phyloP scores from a whole-genome alignment of 2,797 vertebrate genomes.

The Gymnoscopelus braueri region DNA sequence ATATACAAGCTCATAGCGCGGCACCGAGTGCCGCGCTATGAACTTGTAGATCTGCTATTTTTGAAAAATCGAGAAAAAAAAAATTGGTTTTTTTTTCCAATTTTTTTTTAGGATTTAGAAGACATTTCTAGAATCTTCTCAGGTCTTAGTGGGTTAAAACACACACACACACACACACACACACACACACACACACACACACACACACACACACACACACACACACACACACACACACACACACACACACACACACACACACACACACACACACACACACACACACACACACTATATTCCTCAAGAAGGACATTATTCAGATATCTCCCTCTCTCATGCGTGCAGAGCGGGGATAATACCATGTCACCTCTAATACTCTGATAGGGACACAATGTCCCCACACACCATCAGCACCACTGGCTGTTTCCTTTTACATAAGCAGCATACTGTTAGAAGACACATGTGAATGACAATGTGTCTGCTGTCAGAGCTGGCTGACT shows the following conservation, averaged over 20 bases:
- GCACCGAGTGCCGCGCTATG: no score
- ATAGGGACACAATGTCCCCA: slow-evolving; percentile 67
- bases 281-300: slow-evolving; percentile 41
- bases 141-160: no score
- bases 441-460: slow-evolving; percentile 44
- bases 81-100: no score
- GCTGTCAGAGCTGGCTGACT: slow-evolving; percentile 64
- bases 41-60: no score
- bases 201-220: slow-evolving; percentile 26
- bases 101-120: no score
- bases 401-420: slow-evolving; percentile 11
- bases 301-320: slow-evolving; percentile 64
- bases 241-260: slow-evolving; percentile 29
- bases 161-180: slow-evolving; percentile 17
- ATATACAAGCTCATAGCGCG: no score
- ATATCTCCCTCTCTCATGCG: slow-evolving; percentile 31
- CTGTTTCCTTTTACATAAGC: slow-evolving; percentile 66
- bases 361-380: slow-evolving; percentile 69
- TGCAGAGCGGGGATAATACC: slow-evolving; percentile 54
- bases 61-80: no score
- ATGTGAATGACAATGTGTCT: slow-evolving; percentile 76
- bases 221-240: slow-evolving; percentile 32
- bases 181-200: slow-evolving; percentile 34
- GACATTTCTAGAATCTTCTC: no score
- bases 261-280: slow-evolving; percentile 29